Base-by-base conservation (phyloP, 1,140 invertebrate genomes). In the Drosophila ohnishii region DNA sequence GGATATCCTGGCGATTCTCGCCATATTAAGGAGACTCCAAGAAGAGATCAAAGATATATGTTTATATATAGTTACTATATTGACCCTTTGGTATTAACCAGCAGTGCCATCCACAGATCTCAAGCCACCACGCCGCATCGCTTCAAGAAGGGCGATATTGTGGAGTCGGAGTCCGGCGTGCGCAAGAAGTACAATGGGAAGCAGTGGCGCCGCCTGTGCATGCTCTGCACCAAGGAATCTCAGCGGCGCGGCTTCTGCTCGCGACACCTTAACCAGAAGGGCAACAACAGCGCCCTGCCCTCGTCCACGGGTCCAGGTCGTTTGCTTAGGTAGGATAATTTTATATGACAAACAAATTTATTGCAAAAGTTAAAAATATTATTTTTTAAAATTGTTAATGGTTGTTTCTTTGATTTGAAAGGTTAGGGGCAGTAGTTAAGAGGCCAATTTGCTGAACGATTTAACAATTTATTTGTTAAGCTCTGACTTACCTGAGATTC, bases 181-280 rank as follows among this genome's bases (percentile, higher is more conserved):
- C 93, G 98, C 5, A 99, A 99, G 93, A 99, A 99, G 93, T 99
- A 98, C 92, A 99, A 99, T 93, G 99, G 99, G 6, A 99, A 99
- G 93, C 99, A 99, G 91, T 99, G 98, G 99, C 94, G 98, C 74
- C 94, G 98, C 83, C 94, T 99, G 42, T 92, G 91, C 76, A 98
- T 97, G 65, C 96, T 96, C 60, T 99, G 98, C 92, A 96, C 95
- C n/a, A 99, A 99, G 93, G 98, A 99, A 93, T 99, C 98, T 81
- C 98, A 99, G 93, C 93, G 98, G 39, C 94, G 98, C 70, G 98
- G 98, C 8, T 99, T 95, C 92, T 99, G 98, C 92, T 99, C 98
- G 22, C 93, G 98, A 51, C 98, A 99, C 93, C 94, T 99, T 67
- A 98, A 96, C 83, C 91, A 92, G 69, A 91, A 91, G 76, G 91